phyloP scores from a whole-genome alignment of 1,140 invertebrate genomes.

The Drosophila simulans region DNA sequence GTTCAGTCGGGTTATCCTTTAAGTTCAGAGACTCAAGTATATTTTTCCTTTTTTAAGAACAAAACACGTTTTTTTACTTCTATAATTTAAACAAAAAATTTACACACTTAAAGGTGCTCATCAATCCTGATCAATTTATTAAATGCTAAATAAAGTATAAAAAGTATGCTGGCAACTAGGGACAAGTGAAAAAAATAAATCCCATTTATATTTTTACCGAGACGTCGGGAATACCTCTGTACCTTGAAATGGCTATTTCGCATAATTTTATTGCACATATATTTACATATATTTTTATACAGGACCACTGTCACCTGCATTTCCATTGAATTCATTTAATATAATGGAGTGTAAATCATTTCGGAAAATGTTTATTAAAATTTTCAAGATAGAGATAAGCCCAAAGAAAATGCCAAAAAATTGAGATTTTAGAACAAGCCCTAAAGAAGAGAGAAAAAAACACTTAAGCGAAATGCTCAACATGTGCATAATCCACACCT shows the following conservation, averaged over 20 bases:
- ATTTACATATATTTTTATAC: constrained; percentile 11
- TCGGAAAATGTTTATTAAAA: constrained; percentile 65
- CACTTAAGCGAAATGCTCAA: constrained; percentile 61
- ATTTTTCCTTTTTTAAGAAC: too few species aligned
- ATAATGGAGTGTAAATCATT: constrained; percentile 58
- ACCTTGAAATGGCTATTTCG: constrained; percentile 13
- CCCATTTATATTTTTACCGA: too few species aligned
- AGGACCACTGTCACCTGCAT: constrained; percentile 1
- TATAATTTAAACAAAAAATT: too few species aligned
- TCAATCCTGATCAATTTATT: too few species aligned
- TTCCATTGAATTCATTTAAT: constrained; percentile 34
- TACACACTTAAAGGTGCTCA: too few species aligned
- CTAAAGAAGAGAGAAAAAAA: background rate
- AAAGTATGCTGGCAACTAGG: too few species aligned
- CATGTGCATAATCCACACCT: constrained; percentile 70
- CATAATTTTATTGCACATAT: constrained; percentile 21
- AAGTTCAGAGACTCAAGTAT: too few species aligned
- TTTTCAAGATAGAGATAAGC: constrained; percentile 25
- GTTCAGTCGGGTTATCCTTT: background rate
- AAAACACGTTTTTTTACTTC: too few species aligned
- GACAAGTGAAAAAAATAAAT: background rate
- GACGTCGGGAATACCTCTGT: background rate
- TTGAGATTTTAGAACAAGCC: constrained; percentile 15
- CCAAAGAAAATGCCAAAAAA: constrained; percentile 3
- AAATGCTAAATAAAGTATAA: too few species aligned